phyloP scores from a whole-genome alignment of 2,888 invertebrate genomes.

The Megamerina dolium region DNA sequence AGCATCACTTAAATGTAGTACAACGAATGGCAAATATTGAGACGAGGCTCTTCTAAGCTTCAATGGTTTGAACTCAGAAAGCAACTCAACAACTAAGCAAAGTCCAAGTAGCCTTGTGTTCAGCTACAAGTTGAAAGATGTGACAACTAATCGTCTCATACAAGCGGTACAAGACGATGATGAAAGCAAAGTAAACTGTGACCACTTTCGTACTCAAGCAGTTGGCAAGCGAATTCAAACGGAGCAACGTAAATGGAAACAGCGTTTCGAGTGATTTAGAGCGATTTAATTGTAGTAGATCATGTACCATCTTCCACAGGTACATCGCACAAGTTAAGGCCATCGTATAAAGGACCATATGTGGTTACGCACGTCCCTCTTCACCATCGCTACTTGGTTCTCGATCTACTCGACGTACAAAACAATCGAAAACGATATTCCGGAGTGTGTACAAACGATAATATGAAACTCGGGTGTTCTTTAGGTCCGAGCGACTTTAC shows the following conservation, averaged over 20 bases:
- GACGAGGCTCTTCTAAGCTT: constrained; percentile 2
- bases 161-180: constrained; percentile 8
- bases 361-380: too few species aligned
- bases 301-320: constrained; percentile 9
- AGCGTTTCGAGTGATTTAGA: constrained; percentile 13
- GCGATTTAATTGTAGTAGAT: constrained; percentile 14
- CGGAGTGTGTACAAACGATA: too few species aligned
- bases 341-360: too few species aligned
- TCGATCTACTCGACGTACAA: too few species aligned
- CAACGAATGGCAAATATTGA: constrained; percentile 3
- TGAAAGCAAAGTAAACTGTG: not conserved
- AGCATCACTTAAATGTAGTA: constrained; percentile 1
- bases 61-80: constrained; percentile 8
- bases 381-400: too few species aligned
- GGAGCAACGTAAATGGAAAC: constrained; percentile 12
- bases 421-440: too few species aligned
- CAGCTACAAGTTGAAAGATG: constrained; percentile 10
- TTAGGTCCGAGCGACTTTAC: too few species aligned
- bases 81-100: constrained; percentile 7
- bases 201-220: not conserved
- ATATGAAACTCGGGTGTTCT: too few species aligned
- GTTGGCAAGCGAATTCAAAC: not conserved
- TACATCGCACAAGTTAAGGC: too few species aligned
- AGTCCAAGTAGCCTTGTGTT: constrained; percentile 12
- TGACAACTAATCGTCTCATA: constrained; percentile 10